phyloP scores from a whole-genome alignment of 2,888 invertebrate genomes.

The Leptinotarsa juncta region DNA sequence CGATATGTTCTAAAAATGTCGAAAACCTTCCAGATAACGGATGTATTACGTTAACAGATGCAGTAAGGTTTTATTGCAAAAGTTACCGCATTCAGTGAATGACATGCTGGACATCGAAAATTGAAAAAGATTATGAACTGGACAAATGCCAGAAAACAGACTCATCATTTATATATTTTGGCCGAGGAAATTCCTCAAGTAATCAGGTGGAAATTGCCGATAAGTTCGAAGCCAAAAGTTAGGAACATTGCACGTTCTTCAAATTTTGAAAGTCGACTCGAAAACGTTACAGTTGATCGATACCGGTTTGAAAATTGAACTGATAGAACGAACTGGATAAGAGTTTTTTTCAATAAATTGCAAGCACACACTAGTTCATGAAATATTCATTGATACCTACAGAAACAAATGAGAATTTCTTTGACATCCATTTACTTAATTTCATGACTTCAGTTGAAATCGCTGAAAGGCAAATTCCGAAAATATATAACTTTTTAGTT shows the following conservation, averaged over 20 bases:
- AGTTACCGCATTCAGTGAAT: not conserved
- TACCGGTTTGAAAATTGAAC: not conserved
- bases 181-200: not conserved
- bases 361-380: too few relatives aligned
- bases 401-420: too few relatives aligned
- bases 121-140: not conserved
- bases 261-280: not conserved
- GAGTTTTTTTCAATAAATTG: too few relatives aligned
- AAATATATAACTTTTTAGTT: not conserved
- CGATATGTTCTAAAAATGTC: too few relatives aligned
- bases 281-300: not conserved
- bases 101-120: not conserved
- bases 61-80: too few relatives aligned
- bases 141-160: not conserved
- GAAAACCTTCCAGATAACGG: too few relatives aligned
- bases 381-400: too few relatives aligned
- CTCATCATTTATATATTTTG: not conserved
- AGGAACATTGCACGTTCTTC: not conserved
- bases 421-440: too few relatives aligned
- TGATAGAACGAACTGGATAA: too few relatives aligned
- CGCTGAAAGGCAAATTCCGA: not conserved
- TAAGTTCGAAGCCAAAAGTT: not conserved
- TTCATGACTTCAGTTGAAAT: not conserved
- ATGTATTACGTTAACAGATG: too few relatives aligned
- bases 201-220: not conserved